Percentiles rank a stretch among this genome's conserved stretches.
Evolutionary conservation across 2,888 invertebrate genomes (phyloP).

Genomic region (Callyntrura sp.): DNA sequence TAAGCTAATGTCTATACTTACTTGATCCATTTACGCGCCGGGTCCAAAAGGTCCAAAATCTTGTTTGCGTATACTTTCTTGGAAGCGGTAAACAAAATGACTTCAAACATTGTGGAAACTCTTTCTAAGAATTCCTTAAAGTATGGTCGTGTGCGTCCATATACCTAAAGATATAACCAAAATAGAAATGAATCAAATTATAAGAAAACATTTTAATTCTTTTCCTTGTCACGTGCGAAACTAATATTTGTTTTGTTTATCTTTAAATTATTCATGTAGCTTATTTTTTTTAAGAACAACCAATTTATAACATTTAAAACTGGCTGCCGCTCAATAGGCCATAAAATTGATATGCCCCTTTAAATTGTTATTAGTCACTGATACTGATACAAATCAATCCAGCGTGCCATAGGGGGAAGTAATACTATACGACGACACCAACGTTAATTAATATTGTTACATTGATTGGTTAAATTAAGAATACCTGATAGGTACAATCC

Average conservation of each 20-base stretch:
- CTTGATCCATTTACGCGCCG: constrained; percentile 94
- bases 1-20: constrained; percentile 85
- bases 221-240: too few species aligned
- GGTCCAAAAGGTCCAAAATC: constrained; percentile 95
- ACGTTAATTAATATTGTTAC: not conserved
- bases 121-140: constrained; percentile 96
- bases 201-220: too few species aligned
- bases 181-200: too few species aligned
- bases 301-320: constrained; percentile 8
- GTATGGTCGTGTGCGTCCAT: constrained; percentile 95
- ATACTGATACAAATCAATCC: constrained; percentile 25
- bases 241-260: too few species aligned
- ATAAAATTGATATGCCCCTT: constrained; percentile 43
- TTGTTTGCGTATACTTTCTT: constrained; percentile 98
- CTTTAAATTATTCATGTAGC: too few species aligned
- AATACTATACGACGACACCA: not conserved
- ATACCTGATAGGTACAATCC: constrained; percentile 92
- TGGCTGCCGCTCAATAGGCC: constrained; percentile 63
- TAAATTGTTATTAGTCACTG: constrained; percentile 49
- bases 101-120: constrained; percentile 95
- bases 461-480: too few species aligned
- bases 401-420: constrained; percentile 61
- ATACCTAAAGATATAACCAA: constrained; percentile 87
- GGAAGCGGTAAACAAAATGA: constrained; percentile 97
- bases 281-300: constrained; percentile 33